Base-by-base conservation (phyloP, 2,888 invertebrate species). In the Hipparchia sbordonii region DNA sequence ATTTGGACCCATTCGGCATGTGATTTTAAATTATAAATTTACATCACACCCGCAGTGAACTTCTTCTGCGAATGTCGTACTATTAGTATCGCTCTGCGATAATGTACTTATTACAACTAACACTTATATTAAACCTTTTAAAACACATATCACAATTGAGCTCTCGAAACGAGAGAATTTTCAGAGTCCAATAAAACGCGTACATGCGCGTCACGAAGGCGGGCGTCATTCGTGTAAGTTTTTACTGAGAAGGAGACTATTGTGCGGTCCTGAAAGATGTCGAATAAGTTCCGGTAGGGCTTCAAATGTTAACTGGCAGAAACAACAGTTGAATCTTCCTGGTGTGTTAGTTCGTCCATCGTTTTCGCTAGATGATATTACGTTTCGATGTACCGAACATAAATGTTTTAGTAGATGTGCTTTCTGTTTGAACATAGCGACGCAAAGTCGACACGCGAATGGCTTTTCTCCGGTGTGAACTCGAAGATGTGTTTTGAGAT, bases 341-440 rank as follows among this genome's bases (percentile, higher is more conserved):
- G 93, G 89, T 70, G 95, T 95, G 77, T 95, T 95, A 59, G 94
- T 93, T 75, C 94, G 87, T 46, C 96, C 96, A 79, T 95, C 96
- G 76, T 96, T 96, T 84, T 97, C 97, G 78, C 96, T 96, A 59
- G 97, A 97, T 61, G 97, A 97, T 88, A 97, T 97, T 76, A 97
- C 97, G 87, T 97, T 97, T 79, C 97, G 95, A 94, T 98, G 97
- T 76, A 98, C 97, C 77, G 97, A 97, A 90, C 97, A 97, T 84
- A 98, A 94, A 85, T 98, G 97, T 92, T 97, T 98, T 74, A 98
- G 89, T 80, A 98, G 94, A 87, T 98, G 97, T 6, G 97, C 97
- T 87, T 98, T 98, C 84, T 98, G 97, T 90, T 98, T 98, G 89
- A 98, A 98, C 97, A 97, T 98, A 72, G 97, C 97, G 74, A 97